Base-by-base conservation (phyloP, 2,888 invertebrate species). In the Parthenolecanium corni region DNA sequence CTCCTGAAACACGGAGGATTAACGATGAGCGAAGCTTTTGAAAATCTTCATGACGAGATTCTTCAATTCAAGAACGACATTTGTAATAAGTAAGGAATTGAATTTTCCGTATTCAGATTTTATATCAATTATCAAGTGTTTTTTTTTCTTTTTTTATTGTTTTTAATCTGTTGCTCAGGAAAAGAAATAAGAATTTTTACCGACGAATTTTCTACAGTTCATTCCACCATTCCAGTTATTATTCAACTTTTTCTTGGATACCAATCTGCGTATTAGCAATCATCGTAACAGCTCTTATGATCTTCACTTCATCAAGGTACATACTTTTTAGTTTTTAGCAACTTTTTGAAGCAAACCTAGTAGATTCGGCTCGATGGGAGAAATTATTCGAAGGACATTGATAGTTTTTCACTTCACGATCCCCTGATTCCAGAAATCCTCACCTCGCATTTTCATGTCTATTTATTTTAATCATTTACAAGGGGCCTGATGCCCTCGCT, bases 41-140 rank as follows among this genome's bases (percentile, higher is more conserved):
- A 79, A 67, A 82, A 80, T 70, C 77, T 89, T 65, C 80, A 83
- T 69, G 79, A 81, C 69, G 87, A 87, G 72, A 84, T 89, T 67
- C 77, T 78, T 67, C 73, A 74, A 66, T 79, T 84, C 65, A 75
- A 88, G 64, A 74, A 77, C 51, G 81, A 83, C 66, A 64, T 42
- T 31, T 66, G 47, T 51, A 44, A 57, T n/a, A 62, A 44, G 49
- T 56, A 57, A 38, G 42, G 12, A 53, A 23, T 25, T 49, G 11
- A 24, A 52, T 4, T 23, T 6, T n/a, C 1, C 3, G 31, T 4
- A 16, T 18, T 3, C 36, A 40, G 1, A 36, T 16, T n/a, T 5
- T 23, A 9, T 44, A 44, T 2, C 11, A 44, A 23, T n/a, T n/a
- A n/a, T n/a, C n/a, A n/a, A n/a, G n/a, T n/a, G n/a, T n/a, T n/a